These are phyloP conservation scores for Acomys russatus DNA, from an alignment of 2,797 vertebrate genomes.

Conservation along the genomic window DNA sequence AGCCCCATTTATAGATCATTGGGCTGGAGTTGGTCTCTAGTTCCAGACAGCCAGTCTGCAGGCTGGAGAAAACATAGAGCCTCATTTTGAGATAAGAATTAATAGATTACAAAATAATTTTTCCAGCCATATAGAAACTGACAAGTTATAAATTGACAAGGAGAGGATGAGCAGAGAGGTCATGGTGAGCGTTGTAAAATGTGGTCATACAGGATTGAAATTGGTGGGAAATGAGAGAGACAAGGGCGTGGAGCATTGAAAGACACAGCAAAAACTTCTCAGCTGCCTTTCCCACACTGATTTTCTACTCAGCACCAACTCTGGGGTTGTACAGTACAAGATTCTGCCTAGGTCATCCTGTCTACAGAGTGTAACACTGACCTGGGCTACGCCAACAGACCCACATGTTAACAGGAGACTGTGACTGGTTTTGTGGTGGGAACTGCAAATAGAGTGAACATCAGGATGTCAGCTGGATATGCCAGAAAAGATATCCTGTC, in stretches of 20 bases:
- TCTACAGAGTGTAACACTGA: slow-evolving; percentile 5
- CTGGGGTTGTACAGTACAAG: neutral
- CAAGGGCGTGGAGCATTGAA: neutral
- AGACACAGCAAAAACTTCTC: neutral
- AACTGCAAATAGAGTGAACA: neutral
- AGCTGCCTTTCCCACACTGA: neutral
- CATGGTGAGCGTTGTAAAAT: neutral
- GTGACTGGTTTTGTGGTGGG: neutral
- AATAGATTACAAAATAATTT: slow-evolving; percentile 41
- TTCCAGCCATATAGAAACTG: neutral
- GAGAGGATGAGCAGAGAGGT: neutral
- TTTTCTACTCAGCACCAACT: neutral
- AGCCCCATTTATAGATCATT: neutral
- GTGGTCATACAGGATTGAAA: neutral
- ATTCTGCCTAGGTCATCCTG: neutral
- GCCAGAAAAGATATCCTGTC: neutral
- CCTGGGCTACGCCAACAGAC: neutral
- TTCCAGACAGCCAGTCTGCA: neutral
- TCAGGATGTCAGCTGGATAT: neutral
- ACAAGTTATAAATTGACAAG: neutral
- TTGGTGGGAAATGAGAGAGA: neutral
- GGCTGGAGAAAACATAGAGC: neutral
- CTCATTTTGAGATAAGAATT: neutral
- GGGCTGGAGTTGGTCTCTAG: neutral
- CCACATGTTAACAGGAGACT: neutral